phyloP scores from a whole-genome alignment of 1,140 invertebrate genomes.

The Macrotrachela quadricornifera region DNA sequence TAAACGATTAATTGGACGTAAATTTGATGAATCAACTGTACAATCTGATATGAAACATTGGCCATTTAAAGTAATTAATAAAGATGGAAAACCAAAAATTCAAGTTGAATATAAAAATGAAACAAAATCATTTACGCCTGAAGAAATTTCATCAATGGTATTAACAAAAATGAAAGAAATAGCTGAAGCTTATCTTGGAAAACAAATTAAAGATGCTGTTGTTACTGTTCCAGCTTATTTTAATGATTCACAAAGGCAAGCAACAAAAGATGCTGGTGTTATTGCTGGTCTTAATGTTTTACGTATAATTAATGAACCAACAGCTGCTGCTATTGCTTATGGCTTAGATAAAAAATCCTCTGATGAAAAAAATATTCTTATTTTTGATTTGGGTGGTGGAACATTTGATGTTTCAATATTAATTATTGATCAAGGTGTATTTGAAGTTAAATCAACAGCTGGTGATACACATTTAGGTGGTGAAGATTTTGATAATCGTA shows the following conservation, averaged over 20 bases:
- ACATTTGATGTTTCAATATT: slow-evolving; percentile 12
- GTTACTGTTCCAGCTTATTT: slow-evolving; percentile 66
- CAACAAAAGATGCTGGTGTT: slow-evolving; percentile 35
- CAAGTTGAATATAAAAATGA: slow-evolving; percentile 53
- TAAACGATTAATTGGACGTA: slow-evolving; percentile 80
- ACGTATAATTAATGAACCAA: slow-evolving; percentile 31
- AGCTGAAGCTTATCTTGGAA: slow-evolving; percentile 82
- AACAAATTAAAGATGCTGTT: slow-evolving; percentile 43
- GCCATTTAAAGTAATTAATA: slow-evolving; percentile 40
- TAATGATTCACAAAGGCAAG: slow-evolving; percentile 85
- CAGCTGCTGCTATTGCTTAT: slow-evolving; percentile 34
- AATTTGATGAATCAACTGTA: slow-evolving; percentile 66
- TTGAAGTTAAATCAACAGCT: slow-evolving; percentile 9
- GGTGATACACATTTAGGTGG: slow-evolving; percentile 12
- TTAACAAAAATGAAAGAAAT: slow-evolving; percentile 74
- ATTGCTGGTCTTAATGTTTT: slow-evolving; percentile 37
- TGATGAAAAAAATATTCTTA: slow-evolving; percentile 18
- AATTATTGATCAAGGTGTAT: slow-evolving; percentile 9
- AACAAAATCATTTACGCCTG: slow-evolving; percentile 33
- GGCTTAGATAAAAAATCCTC: slow-evolving; percentile 29
- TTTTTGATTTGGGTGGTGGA: slow-evolving; percentile 16
- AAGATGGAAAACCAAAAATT: slow-evolving; percentile 39
- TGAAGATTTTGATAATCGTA: slow-evolving; percentile 19
- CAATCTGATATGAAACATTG: slow-evolving; percentile 84
- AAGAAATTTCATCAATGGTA: slow-evolving; percentile 67